Evolutionary conservation across 2,113 vertebrate genomes (phyloP).

Genomic region (Cichladusa arquata): DNA sequence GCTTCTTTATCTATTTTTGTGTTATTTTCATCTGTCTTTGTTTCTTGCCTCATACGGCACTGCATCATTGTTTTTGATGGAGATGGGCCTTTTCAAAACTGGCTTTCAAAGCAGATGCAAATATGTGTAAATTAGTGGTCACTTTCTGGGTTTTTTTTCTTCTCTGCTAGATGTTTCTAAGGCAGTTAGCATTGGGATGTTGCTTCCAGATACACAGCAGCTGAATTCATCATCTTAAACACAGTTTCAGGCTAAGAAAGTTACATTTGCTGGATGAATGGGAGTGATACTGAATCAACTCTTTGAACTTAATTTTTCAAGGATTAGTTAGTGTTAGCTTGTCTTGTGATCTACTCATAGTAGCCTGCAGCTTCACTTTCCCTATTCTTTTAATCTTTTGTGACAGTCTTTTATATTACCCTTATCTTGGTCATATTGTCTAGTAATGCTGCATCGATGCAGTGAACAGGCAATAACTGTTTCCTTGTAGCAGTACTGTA

Average conservation of each 20-base stretch:
- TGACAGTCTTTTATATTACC: conserved; percentile 5
- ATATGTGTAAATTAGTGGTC: neutral
- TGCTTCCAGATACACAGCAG: neutral
- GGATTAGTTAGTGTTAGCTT: conserved; percentile 21
- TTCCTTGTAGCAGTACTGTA: neutral
- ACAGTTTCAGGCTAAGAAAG: neutral
- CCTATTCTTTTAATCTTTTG: conserved; percentile 22
- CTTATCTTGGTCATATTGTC: neutral
- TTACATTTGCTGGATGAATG: conserved; percentile 3
- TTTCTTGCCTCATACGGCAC: neutral
- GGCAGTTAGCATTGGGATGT: neutral
- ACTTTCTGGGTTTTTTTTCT: neutral
- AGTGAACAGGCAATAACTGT: neutral
- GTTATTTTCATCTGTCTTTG: neutral
- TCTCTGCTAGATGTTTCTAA: neutral
- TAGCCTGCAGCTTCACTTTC: conserved; percentile 26
- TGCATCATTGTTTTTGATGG: neutral
- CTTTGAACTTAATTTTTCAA: conserved; percentile 34
- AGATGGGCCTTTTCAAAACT: neutral
- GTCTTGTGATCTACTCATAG: conserved; percentile 15
- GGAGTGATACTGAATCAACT: neutral
- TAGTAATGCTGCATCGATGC: neutral
- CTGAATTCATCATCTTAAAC: conserved; percentile 38
- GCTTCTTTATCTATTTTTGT: neutral
- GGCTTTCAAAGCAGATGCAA: neutral